Evolutionary conservation across 2,797 vertebrate genomes (phyloP), one percentile per base, ranked within the genome.

Genomic region (Euthynnus affinis): DNA sequence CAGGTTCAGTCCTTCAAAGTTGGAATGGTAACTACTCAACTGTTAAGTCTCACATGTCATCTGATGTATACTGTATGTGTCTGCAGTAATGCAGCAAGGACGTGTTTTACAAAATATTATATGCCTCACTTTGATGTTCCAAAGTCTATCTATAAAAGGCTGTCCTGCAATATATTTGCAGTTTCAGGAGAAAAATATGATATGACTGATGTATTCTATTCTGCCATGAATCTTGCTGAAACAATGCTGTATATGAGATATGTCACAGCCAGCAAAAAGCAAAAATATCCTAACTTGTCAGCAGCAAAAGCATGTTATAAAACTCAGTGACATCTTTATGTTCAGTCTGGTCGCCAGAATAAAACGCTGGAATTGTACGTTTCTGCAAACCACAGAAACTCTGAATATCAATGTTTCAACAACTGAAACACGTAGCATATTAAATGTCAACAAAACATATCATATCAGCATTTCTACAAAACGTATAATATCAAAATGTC

Each of bases 311-410:
- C 74, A 53, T 3, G 7, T 10, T 55, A 44, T 76, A 75, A 84
- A 85, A 78, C 18, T 44, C 37, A 6, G 9, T 74, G 83, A 79
- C 53, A 55, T 79, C 42, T 85, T 74, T 70, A 81, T 88, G 63
- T 71, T n/a, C n/a, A n/a, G n/a, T n/a, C n/a, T n/a, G n/a, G n/a
- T n/a, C n/a, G n/a, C n/a, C n/a, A n/a, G n/a, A n/a, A n/a, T n/a
- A n/a, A n/a, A n/a, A n/a, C n/a, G n/a, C n/a, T n/a, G n/a, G n/a
- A n/a, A n/a, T n/a, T n/a, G n/a, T n/a, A n/a, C n/a, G n/a, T n/a
- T n/a, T n/a, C n/a, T n/a, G n/a, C n/a, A n/a, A n/a, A n/a, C n/a
- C n/a, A n/a, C n/a, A n/a, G n/a, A n/a, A n/a, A n/a, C n/a, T n/a
- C n/a, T n/a, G n/a, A n/a, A n/a, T n/a, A n/a, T n/a, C n/a, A n/a